Evolutionary conservation across 1,140 invertebrate species (phyloP).

Genomic region (Tetramorium parvispinum): DNA sequence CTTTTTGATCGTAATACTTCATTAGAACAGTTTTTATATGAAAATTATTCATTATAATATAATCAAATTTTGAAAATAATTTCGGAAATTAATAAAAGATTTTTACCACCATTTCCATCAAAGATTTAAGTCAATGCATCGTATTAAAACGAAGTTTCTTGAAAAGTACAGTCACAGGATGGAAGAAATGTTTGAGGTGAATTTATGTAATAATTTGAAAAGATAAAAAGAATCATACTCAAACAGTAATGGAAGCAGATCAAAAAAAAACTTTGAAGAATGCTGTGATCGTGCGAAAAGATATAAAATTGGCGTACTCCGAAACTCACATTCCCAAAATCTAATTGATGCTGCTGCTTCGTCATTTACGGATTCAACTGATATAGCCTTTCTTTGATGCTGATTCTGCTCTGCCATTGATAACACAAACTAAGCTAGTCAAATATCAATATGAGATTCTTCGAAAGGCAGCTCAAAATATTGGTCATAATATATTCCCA

Average conservation of each 20-base stretch:
- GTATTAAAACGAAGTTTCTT: slow-evolving; percentile 11
- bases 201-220: not conserved
- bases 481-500: slow-evolving; percentile 28
- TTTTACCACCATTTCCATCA: slow-evolving; percentile 11
- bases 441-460: slow-evolving; percentile 16
- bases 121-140: slow-evolving; percentile 2
- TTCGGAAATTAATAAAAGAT: slow-evolving; percentile 4
- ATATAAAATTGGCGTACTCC: slow-evolving; percentile 3
- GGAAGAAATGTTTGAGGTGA: not conserved
- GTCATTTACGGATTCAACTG: not conserved
- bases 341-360: slow-evolving; percentile 41
- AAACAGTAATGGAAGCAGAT: not conserved
- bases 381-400: not conserved
- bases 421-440: slow-evolving; percentile 34
- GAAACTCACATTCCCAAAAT: not conserved
- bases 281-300: slow-evolving; percentile 8
- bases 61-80: not conserved
- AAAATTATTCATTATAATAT: not conserved
- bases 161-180: not conserved
- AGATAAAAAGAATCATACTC: not conserved
- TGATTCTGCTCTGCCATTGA: not conserved
- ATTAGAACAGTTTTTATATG: not conserved
- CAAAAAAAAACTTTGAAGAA: slow-evolving; percentile 10
- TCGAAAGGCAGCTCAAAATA: slow-evolving; percentile 16
- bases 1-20: not conserved